Evolutionary conservation across 2,797 vertebrate species (phyloP).

Genomic region (Schizothorax lantsangensis): DNA sequence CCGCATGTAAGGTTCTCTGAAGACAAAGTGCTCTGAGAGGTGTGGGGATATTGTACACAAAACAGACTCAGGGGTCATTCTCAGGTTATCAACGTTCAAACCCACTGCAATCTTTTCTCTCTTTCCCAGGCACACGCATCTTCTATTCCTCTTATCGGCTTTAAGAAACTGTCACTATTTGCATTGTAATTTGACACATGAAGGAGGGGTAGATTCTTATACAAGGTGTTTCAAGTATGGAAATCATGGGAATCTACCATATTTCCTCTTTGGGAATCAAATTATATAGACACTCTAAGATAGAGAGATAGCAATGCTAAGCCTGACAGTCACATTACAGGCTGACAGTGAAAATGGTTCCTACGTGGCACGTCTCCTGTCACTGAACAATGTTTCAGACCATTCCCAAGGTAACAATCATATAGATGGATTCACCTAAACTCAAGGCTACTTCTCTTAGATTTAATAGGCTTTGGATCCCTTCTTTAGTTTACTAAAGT

Average conservation of each 20-base stretch:
- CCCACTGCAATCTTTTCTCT: conserved; percentile 19
- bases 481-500: conserved; percentile 7
- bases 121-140: background rate
- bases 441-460: conserved; percentile 34
- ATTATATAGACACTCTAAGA: conserved; percentile 53
- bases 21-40: conserved; percentile 4
- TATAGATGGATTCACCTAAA: conserved; percentile 40
- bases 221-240: conserved; percentile 43
- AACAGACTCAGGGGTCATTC: conserved; percentile 18
- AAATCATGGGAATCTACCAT: conserved; percentile 36
- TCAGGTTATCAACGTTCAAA: conserved; percentile 19
- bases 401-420: conserved; percentile 50
- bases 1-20: background rate
- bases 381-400: conserved; percentile 33
- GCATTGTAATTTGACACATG: conserved; percentile 34
- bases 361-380: conserved; percentile 39
- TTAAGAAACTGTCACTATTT: conserved; percentile 44
- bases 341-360: conserved; percentile 54
- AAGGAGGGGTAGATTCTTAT: conserved; percentile 22
- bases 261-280: conserved; percentile 43
- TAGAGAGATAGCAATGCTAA: conserved; percentile 42
- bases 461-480: conserved; percentile 16
- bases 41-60: background rate
- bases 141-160: conserved; percentile 34
- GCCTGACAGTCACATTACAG: conserved; percentile 52